These are phyloP conservation scores for Quadriops clusia DNA, from an alignment of 2,888 invertebrate genomes.

Conservation along the genomic window DNA sequence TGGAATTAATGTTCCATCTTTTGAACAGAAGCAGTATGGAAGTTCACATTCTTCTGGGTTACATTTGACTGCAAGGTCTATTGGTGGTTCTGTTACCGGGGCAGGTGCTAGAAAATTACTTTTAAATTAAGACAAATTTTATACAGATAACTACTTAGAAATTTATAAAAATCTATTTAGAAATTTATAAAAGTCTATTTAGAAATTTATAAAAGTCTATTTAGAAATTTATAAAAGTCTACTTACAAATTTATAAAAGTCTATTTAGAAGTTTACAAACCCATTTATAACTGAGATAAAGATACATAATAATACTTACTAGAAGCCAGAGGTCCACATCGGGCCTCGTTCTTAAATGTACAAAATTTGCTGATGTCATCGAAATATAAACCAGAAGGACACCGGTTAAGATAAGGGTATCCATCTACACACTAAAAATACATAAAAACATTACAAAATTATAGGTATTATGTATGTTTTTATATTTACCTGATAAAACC, in stretches of 20 bases:
- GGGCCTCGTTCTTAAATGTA: slow-evolving; percentile 79
- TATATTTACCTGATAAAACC: slow-evolving; percentile 71
- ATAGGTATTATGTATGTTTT: not conserved
- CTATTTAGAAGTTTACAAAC: too few species aligned
- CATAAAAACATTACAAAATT: slow-evolving; percentile 8
- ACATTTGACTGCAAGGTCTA: slow-evolving; percentile 70
- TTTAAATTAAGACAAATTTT: too few species aligned
- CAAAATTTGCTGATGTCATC: slow-evolving; percentile 84
- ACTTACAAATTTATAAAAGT: too few species aligned
- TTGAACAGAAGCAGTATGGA: slow-evolving; percentile 86
- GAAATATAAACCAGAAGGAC: slow-evolving; percentile 81
- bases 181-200: not conserved
- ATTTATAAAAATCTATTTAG: slow-evolving; percentile 2
- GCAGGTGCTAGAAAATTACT: slow-evolving; percentile 61
- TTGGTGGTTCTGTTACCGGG: slow-evolving; percentile 69
- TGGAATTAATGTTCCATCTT: slow-evolving; percentile 80
- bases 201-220: too few species aligned
- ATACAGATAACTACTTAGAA: too few species aligned
- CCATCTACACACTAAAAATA: slow-evolving; percentile 73
- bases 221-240: too few species aligned
- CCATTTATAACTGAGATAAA: too few species aligned
- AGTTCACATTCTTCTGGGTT: slow-evolving; percentile 62
- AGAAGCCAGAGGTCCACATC: slow-evolving; percentile 78
- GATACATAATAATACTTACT: slow-evolving; percentile 52
- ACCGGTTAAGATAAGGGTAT: slow-evolving; percentile 75